These are phyloP conservation scores for Syndactyla subalaris DNA, from an alignment of 2,797 vertebrate genomes.

Conservation along the genomic window DNA sequence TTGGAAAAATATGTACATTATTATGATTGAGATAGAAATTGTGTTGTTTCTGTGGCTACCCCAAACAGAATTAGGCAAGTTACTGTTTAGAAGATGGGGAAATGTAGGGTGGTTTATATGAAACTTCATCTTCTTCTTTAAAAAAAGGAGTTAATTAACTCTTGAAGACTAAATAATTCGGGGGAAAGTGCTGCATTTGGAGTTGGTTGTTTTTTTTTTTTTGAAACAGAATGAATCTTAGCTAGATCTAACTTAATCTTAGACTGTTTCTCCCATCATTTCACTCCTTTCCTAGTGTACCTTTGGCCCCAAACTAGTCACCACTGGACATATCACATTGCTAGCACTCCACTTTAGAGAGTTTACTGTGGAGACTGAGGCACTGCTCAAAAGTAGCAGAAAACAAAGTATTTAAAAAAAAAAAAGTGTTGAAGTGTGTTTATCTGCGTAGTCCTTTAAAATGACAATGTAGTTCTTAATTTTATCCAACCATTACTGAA, in stretches of 20 bases:
- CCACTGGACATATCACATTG: neutral
- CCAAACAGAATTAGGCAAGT: neutral
- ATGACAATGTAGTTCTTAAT: neutral
- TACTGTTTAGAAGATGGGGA: neutral
- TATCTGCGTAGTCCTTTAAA: neutral
- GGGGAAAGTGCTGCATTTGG: neutral
- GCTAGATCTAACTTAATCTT: neutral
- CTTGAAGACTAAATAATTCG: neutral
- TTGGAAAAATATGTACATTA: neutral
- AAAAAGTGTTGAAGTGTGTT: neutral
- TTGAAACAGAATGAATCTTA: neutral
- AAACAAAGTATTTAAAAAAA: neutral
- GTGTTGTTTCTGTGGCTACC: neutral
- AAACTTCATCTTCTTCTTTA: neutral
- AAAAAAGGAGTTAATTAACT: neutral
- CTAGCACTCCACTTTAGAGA: neutral
- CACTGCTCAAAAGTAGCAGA: neutral
- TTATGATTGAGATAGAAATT: neutral
- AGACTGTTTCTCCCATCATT: neutral
- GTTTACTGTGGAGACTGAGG: neutral
- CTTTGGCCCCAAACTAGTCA: neutral
- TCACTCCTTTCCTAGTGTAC: neutral
- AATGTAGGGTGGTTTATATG: neutral
- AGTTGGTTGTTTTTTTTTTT: neutral
- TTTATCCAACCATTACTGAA: neutral